Evolutionary conservation across 2,113 vertebrate species (phyloP).

Genomic region (Paralichthys olivaceus): DNA sequence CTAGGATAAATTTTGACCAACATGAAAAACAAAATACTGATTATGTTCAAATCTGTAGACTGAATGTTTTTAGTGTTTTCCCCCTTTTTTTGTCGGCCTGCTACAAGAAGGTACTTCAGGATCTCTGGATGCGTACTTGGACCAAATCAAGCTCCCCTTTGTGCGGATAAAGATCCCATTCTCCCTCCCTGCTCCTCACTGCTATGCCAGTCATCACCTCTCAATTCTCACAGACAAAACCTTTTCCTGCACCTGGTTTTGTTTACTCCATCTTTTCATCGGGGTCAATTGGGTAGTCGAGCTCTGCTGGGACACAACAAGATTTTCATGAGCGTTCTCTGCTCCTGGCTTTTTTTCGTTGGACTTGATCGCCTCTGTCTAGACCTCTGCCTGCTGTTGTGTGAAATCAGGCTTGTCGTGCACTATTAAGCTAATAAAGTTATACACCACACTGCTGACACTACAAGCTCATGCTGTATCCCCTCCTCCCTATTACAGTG

Average conservation of each 20-base stretch:
- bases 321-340: constrained; percentile 42
- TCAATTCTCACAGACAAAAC: constrained; percentile 39
- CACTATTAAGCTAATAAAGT: constrained; percentile 28
- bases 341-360: constrained; percentile 26
- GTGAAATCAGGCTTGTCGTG: constrained; percentile 23
- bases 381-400: constrained; percentile 38
- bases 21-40: constrained; percentile 15
- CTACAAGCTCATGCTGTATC: not conserved
- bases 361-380: constrained; percentile 47
- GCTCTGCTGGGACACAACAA: constrained; percentile 48
- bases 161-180: constrained; percentile 42
- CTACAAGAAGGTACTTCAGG: too few relatives aligned
- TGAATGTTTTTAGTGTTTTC: not conserved
- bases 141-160: constrained; percentile 35
- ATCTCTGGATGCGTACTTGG: constrained; percentile 10
- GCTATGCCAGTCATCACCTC: constrained; percentile 51
- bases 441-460: constrained; percentile 10
- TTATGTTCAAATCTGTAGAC: constrained; percentile 2
- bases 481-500: not conserved
- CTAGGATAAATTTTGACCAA: constrained; percentile 20
- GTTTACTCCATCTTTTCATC: constrained; percentile 52
- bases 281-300: constrained; percentile 58
- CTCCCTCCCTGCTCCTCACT: constrained; percentile 15
- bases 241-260: constrained; percentile 48
- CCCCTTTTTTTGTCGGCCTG: not conserved